Base-by-base conservation (phyloP, 2,113 vertebrate species). In the Pomatorhinus ruficollis region DNA sequence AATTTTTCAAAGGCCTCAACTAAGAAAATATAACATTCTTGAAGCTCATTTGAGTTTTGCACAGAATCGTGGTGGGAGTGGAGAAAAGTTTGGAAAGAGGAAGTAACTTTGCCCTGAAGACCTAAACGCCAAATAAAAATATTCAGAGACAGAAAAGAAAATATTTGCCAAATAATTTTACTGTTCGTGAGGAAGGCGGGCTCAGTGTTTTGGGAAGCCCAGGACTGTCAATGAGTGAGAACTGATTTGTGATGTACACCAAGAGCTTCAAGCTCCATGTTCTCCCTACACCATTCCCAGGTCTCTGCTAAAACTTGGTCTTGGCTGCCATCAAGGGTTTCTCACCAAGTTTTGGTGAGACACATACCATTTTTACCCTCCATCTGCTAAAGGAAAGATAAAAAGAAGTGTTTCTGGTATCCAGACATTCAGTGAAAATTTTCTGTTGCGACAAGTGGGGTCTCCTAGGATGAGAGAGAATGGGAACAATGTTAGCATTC, bases 261-360 rank as follows among this genome's bases (percentile, higher is more conserved):
- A 19, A 50, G 9, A 88, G 5, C 31, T 33, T 37, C 49, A 44
- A 54, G 65, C 18, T 65, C 37, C 7, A 4, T 1, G 0, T 31
- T 11, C 2, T 9, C 4, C 14, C 5, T 14, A 3, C 24, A 22
- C 11, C 2, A 4, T 57, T 25, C 28, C 45, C 35, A 50, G 30
- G 12, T 64, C 30, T 72, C 50, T 1, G 1, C 71, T 50, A 13
- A 6, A 6, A 66, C 16, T 21, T 50, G 7, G 33, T 28, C 44
- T 81, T 6, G 5, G 30, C 64, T 59, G 57, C 37, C n/a, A 47
- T 19, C 31, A 52, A 54, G 44, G 15, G 23, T 11, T 64, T 12
- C 19, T 56, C n/a, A 35, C 8, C 5, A 4, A 3, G 9, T 75
- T 76, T 35, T 61, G 70, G 25, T 40, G 15, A 72, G 40, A 37